Evolutionary conservation across 2,113 vertebrate species (phyloP).

Genomic region (Merops nubicus): DNA sequence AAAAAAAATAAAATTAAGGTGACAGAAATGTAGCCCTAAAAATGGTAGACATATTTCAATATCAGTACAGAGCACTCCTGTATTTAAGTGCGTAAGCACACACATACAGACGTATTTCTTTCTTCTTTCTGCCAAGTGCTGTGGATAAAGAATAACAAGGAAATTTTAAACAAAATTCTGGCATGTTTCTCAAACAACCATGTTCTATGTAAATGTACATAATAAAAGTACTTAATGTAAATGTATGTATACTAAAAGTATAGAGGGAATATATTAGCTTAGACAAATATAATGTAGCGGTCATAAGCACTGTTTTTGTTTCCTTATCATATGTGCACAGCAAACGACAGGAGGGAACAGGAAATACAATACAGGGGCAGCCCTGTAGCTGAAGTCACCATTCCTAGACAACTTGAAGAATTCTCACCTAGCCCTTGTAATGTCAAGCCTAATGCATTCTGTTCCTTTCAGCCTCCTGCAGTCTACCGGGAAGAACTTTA

Average conservation of each 20-base stretch:
- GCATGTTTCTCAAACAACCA: fast-evolving
- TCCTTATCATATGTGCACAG: not conserved
- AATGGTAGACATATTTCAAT: not conserved
- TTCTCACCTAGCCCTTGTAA: not conserved
- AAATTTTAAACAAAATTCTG: not conserved
- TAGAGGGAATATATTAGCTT: not conserved
- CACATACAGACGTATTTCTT: not conserved
- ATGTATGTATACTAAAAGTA: not conserved
- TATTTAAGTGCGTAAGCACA: not conserved
- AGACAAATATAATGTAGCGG: not conserved
- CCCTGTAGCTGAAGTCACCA: not conserved
- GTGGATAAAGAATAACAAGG: not conserved
- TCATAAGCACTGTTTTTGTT: not conserved
- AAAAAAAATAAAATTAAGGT: not conserved
- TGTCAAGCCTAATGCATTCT: slow-evolving; percentile 26
- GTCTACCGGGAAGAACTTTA: slow-evolving; percentile 25
- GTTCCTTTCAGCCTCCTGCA: slow-evolving; percentile 26
- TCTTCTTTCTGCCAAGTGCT: not conserved
- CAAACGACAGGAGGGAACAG: not conserved
- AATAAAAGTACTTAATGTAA: not conserved
- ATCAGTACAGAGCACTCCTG: fast-evolving
- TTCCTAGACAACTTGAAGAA: not conserved
- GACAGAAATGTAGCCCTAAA: not conserved
- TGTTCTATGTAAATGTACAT: not conserved
- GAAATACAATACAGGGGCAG: not conserved